These are phyloP conservation scores for Nemoura dubitans DNA, from an alignment of 2,888 invertebrate species.

Conservation along the genomic window DNA sequence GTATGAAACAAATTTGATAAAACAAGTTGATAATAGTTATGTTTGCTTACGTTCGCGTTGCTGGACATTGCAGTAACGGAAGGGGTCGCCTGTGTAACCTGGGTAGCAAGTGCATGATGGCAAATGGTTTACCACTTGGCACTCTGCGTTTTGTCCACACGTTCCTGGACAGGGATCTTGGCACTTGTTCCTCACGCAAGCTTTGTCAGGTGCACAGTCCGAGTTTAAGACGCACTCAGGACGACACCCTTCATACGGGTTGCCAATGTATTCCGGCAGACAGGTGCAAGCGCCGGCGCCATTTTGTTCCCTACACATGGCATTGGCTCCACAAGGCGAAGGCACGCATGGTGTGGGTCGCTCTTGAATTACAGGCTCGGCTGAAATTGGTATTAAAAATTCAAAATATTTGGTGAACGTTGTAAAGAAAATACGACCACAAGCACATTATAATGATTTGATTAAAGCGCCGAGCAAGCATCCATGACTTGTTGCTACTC, in stretches of 20 bases:
- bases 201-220: constrained; percentile 66
- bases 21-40: too few species aligned
- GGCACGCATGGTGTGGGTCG: constrained; percentile 66
- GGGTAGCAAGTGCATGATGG: constrained; percentile 68
- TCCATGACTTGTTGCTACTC: too few species aligned
- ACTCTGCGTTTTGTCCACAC: constrained; percentile 62
- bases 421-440: too few species aligned
- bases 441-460: too few species aligned
- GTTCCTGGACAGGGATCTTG: constrained; percentile 68
- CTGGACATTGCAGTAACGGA: constrained; percentile 54
- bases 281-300: constrained; percentile 66
- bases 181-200: constrained; percentile 67
- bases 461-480: too few species aligned
- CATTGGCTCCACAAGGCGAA: constrained; percentile 64
- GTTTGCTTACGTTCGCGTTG: constrained; percentile 46
- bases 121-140: constrained; percentile 57
- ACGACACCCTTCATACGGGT: constrained; percentile 68
- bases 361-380: constrained; percentile 58
- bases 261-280: constrained; percentile 63
- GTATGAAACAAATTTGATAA: too few species aligned
- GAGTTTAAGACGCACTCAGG: constrained; percentile 67
- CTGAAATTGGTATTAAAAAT: constrained; percentile 40
- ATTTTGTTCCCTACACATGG: constrained; percentile 63
- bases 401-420: not conserved
- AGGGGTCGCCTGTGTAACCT: constrained; percentile 73